phyloP scores from a whole-genome alignment of 2,888 invertebrate genomes.

The Lampropteryx suffumata region DNA sequence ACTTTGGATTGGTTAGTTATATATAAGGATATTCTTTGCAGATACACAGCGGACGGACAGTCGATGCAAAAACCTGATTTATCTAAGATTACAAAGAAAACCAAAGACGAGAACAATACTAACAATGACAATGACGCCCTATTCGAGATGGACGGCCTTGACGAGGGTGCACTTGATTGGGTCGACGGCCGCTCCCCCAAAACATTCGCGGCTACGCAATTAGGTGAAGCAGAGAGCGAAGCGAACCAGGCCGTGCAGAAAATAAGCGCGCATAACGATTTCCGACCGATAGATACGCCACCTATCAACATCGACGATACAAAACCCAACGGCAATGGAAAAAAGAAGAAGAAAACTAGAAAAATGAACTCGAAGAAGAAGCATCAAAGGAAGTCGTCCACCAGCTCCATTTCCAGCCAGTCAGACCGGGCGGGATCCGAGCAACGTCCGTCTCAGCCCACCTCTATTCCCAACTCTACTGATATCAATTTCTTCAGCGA shows the following conservation, averaged over 20 bases:
- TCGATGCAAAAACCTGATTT: slow-evolving; percentile 82
- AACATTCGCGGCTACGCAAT: slow-evolving; percentile 81
- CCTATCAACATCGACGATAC: slow-evolving; percentile 65
- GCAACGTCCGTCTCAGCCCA: slow-evolving; percentile 59
- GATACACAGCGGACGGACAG: slow-evolving; percentile 84
- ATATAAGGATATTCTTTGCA: slow-evolving; percentile 33
- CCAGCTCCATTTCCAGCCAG: slow-evolving; percentile 78
- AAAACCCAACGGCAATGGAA: slow-evolving; percentile 82
- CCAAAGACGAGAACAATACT: slow-evolving; percentile 59
- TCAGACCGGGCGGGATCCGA: slow-evolving; percentile 79
- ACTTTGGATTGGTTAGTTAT: neutral
- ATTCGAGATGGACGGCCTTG: slow-evolving; percentile 86
- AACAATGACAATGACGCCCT: slow-evolving; percentile 82
- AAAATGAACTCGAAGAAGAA: slow-evolving; percentile 91
- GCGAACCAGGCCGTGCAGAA: slow-evolving; percentile 83
- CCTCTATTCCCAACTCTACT: slow-evolving; percentile 59
- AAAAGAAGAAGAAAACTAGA: slow-evolving; percentile 91
- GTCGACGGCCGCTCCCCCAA: slow-evolving; percentile 77
- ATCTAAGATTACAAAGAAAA: slow-evolving; percentile 75
- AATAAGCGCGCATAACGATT: slow-evolving; percentile 85
- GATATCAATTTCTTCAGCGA: slow-evolving; percentile 94
- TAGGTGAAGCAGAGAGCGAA: slow-evolving; percentile 70
- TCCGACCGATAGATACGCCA: slow-evolving; percentile 80
- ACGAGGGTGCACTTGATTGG: slow-evolving; percentile 76
- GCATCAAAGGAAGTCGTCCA: slow-evolving; percentile 88